Evolutionary conservation across 2,113 vertebrate species (phyloP), one percentile per base, ranked within the genome.

Genomic region (Spilogale gracilis): DNA sequence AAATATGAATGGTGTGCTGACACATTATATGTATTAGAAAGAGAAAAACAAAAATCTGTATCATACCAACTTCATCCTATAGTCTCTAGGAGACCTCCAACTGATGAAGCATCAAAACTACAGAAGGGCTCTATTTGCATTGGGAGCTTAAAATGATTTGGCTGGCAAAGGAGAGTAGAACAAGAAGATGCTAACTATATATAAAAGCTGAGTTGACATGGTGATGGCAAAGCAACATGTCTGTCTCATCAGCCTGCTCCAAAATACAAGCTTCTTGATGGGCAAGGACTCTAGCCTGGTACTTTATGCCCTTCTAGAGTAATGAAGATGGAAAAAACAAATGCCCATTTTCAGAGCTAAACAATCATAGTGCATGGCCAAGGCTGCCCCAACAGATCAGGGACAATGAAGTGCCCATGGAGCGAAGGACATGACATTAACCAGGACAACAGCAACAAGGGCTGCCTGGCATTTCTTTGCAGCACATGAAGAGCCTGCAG

Each of bases 11-110:
- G 25, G 63, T 48, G 23, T 63, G 17, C 61, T 60, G 25, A 58
- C 10, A 32, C 56, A 50, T 54, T n/a, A 11, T 25, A 76, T 23
- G 58, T 61, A 45, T 80, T 71, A 50, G 32, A 74, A 73, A 84
- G 30, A 82, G 48, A 79, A 61, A 56, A 85, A 43, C 27, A 7
- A 58, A 76, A 69, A 67, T 82, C 5, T 86, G 21, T 71, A 8
- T 76, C 71, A 92, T 50, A 43, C 30, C 67, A 58, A 89, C 61
- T 88, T 96, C 89, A 82, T 94, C 50, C 50, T 88, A 30, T 12
- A 32, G 71, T 69, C 48, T 89, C 81, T 58, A 96, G 84, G 78
- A 90, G 82, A 81, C 32, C 61, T 96, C 21, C 80, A 95, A 43
- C 2, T 13, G n/a, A 38, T 48, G 76, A 95, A 79, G 18, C 58